phyloP scores from a whole-genome alignment of 2,888 invertebrate species.

The Himalopsyche japonica region DNA sequence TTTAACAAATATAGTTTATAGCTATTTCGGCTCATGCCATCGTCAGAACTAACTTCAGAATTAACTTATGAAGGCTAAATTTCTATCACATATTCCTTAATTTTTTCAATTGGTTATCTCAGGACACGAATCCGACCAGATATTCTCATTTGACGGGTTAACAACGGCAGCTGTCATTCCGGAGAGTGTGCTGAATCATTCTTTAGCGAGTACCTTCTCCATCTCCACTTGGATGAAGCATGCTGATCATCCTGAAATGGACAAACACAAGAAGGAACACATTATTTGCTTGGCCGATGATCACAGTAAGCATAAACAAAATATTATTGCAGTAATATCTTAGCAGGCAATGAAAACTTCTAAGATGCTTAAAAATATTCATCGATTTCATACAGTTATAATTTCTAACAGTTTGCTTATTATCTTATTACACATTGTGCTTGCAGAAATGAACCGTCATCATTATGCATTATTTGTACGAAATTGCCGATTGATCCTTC shows the following conservation, averaged over 20 bases:
- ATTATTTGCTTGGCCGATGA: slow-evolving; percentile 97
- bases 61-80: too few relatives aligned
- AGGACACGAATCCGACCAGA: slow-evolving; percentile 80
- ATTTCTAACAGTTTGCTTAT: not conserved
- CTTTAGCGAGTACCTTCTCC: slow-evolving; percentile 81
- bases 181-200: slow-evolving; percentile 72
- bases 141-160: slow-evolving; percentile 94
- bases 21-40: too few relatives aligned
- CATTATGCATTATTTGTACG: slow-evolving; percentile 97
- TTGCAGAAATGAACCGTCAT: slow-evolving; percentile 95
- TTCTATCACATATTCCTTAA: not conserved
- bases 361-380: not conserved
- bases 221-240: slow-evolving; percentile 96
- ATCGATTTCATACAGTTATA: not conserved
- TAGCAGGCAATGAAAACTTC: not conserved
- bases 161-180: slow-evolving; percentile 87
- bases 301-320: slow-evolving; percentile 72
- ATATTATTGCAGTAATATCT: not conserved
- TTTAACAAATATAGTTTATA: too few relatives aligned
- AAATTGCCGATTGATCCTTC: slow-evolving; percentile 93
- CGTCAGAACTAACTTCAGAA: too few relatives aligned
- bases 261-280: slow-evolving; percentile 94
- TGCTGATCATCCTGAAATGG: slow-evolving; percentile 74
- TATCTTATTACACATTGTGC: slow-evolving; percentile 4
- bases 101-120: slow-evolving; percentile 17